Base-by-base conservation (phyloP, 2,888 invertebrate species). In the Pyrrhosoma nymphula region DNA sequence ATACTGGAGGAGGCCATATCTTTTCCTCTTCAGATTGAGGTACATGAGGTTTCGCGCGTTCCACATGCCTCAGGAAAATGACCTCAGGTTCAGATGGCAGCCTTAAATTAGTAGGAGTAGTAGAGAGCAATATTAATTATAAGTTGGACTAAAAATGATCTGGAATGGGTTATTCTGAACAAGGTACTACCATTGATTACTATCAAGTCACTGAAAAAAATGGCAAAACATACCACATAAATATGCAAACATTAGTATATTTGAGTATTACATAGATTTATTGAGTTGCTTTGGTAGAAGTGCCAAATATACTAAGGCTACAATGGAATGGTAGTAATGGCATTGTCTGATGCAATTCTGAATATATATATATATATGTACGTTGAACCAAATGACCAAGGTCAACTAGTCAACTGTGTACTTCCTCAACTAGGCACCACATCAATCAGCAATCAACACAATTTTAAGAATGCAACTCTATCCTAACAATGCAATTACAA, bases 71-170 rank as follows among this genome's bases (percentile, higher is more conserved):
- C 96, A 99, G 97, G 97, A 99, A 99, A 97, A 99, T 99, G 96
- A 99, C 98, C 98, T 99, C 99, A 97, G 99, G 99, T 97, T 99
- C 99, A 97, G 98, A 99, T 97, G 98, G 98, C 96, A 98, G 98
- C 97, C 99, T 99, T 96, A 56, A 97, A 97, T 95, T 60, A 10
- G 1, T 1, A 55, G 20, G 10, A 18, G 8, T 8, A 88, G 6
- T 23, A 88, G 4, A 8, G 55, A 18, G 23, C 0, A 39, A 89
- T 26, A 14, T 89, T 47, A 47, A 47, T 47, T n/a, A n/a, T 14
- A 35, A 47, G 39, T 16, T 12, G 20, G 39, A 39, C 47, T 12
- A 47, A 47, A 89, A 89, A 47, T 26, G 14, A 82, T 82, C 14
- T 2, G 0, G 23, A 3, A 16, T 20, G 12, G 35, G 12, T 39